Conservation (phyloP, 2,797 vertebrate genomes). For the Poliocrania exsul region DNA sequence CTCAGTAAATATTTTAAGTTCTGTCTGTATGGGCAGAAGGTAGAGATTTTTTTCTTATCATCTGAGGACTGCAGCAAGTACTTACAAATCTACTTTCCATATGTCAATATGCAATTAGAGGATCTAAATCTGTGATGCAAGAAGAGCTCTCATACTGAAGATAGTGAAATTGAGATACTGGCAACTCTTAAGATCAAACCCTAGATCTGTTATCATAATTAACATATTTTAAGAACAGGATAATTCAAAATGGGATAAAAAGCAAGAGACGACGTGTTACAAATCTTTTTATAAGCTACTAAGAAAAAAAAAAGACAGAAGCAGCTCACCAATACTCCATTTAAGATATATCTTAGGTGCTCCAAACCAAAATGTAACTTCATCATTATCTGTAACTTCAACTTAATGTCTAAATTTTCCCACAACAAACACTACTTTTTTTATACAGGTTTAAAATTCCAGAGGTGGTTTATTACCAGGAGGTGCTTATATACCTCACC, state of each 20-base stretch:
- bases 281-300: constrained; percentile 22
- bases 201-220: constrained; percentile 58
- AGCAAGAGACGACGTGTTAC: constrained; percentile 33
- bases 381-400: neutral
- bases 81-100: constrained; percentile 57
- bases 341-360: neutral
- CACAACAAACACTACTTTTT: neutral
- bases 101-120: constrained; percentile 54
- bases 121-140: constrained; percentile 44
- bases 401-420: neutral
- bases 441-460: neutral
- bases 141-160: constrained; percentile 37
- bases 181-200: constrained; percentile 52
- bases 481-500: neutral
- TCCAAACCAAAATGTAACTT: neutral
- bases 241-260: constrained; percentile 56
- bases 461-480: neutral
- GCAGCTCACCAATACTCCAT: neutral
- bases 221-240: constrained; percentile 60
- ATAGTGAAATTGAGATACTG: constrained; percentile 18
- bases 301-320: neutral
- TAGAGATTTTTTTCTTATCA: constrained; percentile 20
- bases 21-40: constrained; percentile 50
- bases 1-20: constrained; percentile 64
- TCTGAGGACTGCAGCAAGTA: constrained; percentile 34